phyloP scores from a whole-genome alignment of 1,140 invertebrate species.

The Drosophila tsacasi region DNA sequence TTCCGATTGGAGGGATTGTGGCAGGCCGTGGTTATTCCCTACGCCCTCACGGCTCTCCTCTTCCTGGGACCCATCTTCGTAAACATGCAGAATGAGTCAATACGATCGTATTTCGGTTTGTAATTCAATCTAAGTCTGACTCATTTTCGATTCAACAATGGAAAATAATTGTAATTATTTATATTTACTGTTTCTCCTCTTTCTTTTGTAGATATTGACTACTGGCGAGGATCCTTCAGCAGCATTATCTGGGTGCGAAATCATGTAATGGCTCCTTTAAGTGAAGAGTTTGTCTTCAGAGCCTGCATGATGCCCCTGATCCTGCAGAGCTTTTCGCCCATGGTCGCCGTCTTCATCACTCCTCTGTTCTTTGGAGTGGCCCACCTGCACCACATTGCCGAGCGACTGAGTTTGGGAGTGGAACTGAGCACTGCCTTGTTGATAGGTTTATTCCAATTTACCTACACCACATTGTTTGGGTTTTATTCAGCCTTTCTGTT shows the following conservation, averaged over 20 bases:
- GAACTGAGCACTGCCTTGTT: slow-evolving; percentile 89
- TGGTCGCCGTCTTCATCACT: slow-evolving; percentile 92
- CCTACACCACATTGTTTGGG: slow-evolving; percentile 96
- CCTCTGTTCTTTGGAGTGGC: slow-evolving; percentile 97
- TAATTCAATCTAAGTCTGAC: not conserved
- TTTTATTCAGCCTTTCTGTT: slow-evolving; percentile 97
- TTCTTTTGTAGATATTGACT: slow-evolving; percentile 89
- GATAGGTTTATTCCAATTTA: slow-evolving; percentile 93
- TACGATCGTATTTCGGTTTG: slow-evolving; percentile 90
- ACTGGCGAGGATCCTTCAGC: slow-evolving; percentile 90
- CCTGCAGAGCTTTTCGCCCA: slow-evolving; percentile 92
- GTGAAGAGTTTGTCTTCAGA: slow-evolving; percentile 97
- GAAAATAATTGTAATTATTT: not conserved
- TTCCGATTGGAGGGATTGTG: slow-evolving; percentile 90
- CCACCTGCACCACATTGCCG: slow-evolving; percentile 96
- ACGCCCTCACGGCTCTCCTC: slow-evolving; percentile 93
- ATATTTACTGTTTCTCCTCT: slow-evolving; percentile 11
- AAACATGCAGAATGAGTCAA: slow-evolving; percentile 89
- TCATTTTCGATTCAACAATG: not conserved
- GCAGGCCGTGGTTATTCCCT: slow-evolving; percentile 90
- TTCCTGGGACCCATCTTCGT: slow-evolving; percentile 94
- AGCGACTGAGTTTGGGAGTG: slow-evolving; percentile 90
- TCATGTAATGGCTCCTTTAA: slow-evolving; percentile 95
- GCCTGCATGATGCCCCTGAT: slow-evolving; percentile 97
- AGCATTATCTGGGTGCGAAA: slow-evolving; percentile 95